These are phyloP conservation scores for Gerris buenoi DNA, from an alignment of 1,140 invertebrate species.

Conservation along the genomic window DNA sequence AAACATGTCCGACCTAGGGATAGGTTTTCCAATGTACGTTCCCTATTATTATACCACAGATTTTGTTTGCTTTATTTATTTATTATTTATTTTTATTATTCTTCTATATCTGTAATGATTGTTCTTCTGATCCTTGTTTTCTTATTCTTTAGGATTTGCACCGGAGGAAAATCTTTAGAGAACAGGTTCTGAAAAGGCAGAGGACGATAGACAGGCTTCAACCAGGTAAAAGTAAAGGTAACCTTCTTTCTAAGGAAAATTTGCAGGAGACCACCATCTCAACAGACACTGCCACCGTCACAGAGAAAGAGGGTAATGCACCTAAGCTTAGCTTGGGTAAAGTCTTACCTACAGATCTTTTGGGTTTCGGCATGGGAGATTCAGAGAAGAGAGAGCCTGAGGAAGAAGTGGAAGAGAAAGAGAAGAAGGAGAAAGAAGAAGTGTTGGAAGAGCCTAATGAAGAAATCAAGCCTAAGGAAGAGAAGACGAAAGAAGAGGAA, in stretches of 20 bases:
- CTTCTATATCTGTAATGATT: not conserved
- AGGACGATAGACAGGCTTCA: conserved; percentile 65
- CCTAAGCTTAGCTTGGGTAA: conserved; percentile 67
- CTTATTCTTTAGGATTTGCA: conserved; percentile 19
- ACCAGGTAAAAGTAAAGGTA: conserved; percentile 70
- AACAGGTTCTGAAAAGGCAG: conserved; percentile 35
- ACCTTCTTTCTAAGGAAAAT: conserved; percentile 41
- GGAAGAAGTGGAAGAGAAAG: conserved; percentile 16
- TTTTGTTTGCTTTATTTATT: too few species aligned
- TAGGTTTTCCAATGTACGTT: conserved; percentile 17
- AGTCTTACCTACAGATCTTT: conserved; percentile 44
- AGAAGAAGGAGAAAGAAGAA: conserved; percentile 10
- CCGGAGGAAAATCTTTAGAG: conserved; percentile 20
- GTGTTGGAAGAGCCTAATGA: conserved; percentile 20
- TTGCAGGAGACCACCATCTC: conserved; percentile 7
- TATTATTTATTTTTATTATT: not conserved
- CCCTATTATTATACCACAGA: too few species aligned
- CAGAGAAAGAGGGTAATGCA: conserved; percentile 42
- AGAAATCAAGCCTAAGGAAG: conserved; percentile 25
- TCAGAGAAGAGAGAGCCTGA: conserved; percentile 16
- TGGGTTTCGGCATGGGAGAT: conserved; percentile 23
- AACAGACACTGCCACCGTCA: conserved; percentile 36
- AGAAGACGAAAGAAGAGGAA: conserved; percentile 22
- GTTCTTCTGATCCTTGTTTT: conserved; percentile 3
- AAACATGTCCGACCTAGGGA: conserved; percentile 21